Evolutionary conservation across 2,888 invertebrate genomes (phyloP).

Genomic region (Troglohyphantes excavatus): DNA sequence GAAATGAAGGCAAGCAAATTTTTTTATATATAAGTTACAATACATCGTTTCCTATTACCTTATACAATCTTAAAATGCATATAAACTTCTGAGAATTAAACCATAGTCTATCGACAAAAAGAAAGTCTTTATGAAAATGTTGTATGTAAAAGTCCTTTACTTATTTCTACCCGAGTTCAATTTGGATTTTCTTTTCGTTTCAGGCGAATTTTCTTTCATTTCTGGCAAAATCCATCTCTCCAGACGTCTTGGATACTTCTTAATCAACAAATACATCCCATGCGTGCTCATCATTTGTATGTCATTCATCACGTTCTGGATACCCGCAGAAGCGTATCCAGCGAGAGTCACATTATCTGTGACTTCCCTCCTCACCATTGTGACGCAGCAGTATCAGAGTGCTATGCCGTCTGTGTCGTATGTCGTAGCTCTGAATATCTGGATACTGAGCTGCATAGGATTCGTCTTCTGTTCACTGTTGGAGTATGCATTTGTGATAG

Average conservation of each 20-base stretch:
- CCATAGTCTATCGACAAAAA: too few relatives aligned
- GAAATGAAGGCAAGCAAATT: too few relatives aligned
- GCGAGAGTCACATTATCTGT: constrained; percentile 84
- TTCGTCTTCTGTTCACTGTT: constrained; percentile 80
- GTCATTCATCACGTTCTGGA: constrained; percentile 80
- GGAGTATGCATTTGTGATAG: constrained; percentile 80
- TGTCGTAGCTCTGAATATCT: constrained; percentile 81
- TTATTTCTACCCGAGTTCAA: too few relatives aligned
- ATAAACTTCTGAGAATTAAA: too few relatives aligned
- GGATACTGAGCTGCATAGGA: constrained; percentile 81
- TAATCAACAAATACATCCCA: constrained; percentile 79
- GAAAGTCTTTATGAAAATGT: too few relatives aligned
- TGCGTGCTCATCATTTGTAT: constrained; percentile 78
- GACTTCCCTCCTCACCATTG: constrained; percentile 90
- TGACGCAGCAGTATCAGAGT: constrained; percentile 79
- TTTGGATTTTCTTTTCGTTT: constrained; percentile 39
- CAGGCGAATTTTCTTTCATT: constrained; percentile 78
- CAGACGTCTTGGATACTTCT: constrained; percentile 75
- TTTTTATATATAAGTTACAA: too few relatives aligned
- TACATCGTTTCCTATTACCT: too few relatives aligned
- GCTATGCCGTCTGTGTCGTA: constrained; percentile 81
- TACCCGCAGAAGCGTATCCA: constrained; percentile 79
- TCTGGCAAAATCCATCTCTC: constrained; percentile 71
- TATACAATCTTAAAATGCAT: too few relatives aligned
- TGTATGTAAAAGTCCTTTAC: too few relatives aligned